These are phyloP conservation scores for Staurois parvus DNA, from an alignment of 2,797 vertebrate genomes.

Conservation along the genomic window DNA sequence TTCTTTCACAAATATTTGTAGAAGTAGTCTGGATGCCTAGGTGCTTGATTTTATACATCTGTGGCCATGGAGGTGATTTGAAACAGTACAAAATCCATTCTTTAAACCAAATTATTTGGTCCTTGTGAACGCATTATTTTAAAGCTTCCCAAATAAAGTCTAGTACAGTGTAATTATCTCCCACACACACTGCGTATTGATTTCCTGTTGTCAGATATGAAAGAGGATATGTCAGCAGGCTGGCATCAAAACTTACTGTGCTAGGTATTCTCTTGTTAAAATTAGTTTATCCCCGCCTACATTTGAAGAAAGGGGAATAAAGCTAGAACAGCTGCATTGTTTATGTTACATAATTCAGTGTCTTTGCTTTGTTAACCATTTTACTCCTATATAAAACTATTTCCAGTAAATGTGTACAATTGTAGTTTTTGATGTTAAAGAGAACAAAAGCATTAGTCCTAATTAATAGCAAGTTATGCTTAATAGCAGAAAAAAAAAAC, in stretches of 20 bases:
- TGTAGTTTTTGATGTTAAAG: neutral
- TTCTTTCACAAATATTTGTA: no score
- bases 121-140: conserved; percentile 38
- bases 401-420: neutral
- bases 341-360: conserved; percentile 24
- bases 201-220: conserved; percentile 53
- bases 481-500: no score
- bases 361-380: conserved; percentile 29
- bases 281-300: conserved; percentile 51
- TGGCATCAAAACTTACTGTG: conserved; percentile 22
- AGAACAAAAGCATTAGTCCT: neutral
- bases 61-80: no score
- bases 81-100: neutral
- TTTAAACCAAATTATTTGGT: conserved; percentile 18
- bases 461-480: no score
- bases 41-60: no score
- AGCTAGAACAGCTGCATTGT: neutral
- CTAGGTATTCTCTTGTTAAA: conserved; percentile 44
- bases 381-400: no score
- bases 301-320: conserved; percentile 17
- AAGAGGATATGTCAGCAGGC: conserved; percentile 33
- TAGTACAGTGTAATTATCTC: conserved; percentile 53
- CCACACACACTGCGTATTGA: conserved; percentile 53
- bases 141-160: conserved; percentile 45
- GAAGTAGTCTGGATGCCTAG: no score